These are phyloP conservation scores for Ellobium chinense DNA, from an alignment of 2,888 invertebrate species.

Conservation along the genomic window DNA sequence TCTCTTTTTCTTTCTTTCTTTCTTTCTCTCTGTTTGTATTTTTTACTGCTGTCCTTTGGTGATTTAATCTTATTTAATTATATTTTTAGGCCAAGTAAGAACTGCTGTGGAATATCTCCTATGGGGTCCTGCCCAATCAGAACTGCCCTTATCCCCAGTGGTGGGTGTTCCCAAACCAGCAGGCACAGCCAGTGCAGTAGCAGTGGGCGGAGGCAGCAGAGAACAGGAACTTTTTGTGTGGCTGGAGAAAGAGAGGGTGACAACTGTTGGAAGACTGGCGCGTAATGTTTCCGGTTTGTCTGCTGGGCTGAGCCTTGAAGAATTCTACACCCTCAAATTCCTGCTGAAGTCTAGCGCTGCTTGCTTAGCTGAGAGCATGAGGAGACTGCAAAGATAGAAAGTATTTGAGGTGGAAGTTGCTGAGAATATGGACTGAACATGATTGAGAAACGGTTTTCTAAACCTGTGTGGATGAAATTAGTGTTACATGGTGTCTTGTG, in stretches of 20 bases:
- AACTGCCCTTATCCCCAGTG: constrained; percentile 31
- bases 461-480: no score
- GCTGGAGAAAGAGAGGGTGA: constrained; percentile 68
- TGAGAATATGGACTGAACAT: no score
- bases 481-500: no score
- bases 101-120: constrained; percentile 69
- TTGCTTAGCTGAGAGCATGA: constrained; percentile 66
- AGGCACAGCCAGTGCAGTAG: constrained; percentile 28
- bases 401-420: no score
- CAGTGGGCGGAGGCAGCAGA: constrained; percentile 52
- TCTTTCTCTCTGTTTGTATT: not conserved
- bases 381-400: constrained; percentile 48
- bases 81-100: constrained; percentile 59
- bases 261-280: constrained; percentile 63
- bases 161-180: not conserved
- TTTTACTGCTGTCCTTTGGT: not conserved
- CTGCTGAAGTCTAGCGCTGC: constrained; percentile 70
- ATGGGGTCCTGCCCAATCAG: constrained; percentile 65
- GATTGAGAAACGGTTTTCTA: no score
- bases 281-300: constrained; percentile 54
- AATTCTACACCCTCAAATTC: constrained; percentile 73
- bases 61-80: not conserved
- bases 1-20: not conserved
- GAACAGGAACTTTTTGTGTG: constrained; percentile 70
- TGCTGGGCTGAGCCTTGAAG: constrained; percentile 59